Evolutionary conservation across 1,140 invertebrate species (phyloP).

Genomic region (Sarcophaga peregrina): DNA sequence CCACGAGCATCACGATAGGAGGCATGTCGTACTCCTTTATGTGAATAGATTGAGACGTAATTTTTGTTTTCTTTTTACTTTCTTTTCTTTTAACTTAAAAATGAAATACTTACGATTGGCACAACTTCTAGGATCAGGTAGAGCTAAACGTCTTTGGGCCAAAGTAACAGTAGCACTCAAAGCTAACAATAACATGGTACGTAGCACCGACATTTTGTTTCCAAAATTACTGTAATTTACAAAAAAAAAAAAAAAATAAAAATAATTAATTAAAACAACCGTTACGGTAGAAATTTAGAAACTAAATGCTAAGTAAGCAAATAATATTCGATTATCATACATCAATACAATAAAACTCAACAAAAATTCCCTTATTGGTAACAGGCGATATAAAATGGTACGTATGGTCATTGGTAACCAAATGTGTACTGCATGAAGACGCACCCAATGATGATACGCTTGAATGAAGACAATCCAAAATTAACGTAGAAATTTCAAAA

Average conservation of each 20-base stretch:
- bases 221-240: slow-evolving; percentile 32
- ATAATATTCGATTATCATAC: neutral
- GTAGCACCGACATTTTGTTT: slow-evolving; percentile 58
- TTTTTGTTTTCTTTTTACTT: neutral
- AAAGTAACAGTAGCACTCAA: slow-evolving; percentile 75
- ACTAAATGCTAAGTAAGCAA: slow-evolving; percentile 21
- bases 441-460: slow-evolving; percentile 23
- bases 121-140: slow-evolving; percentile 89
- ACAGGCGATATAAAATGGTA: neutral
- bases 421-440: neutral
- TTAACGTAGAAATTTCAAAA: no score
- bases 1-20: slow-evolving; percentile 87
- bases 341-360: neutral
- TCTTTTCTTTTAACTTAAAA: neutral
- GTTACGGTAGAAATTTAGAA: slow-evolving; percentile 18
- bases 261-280: slow-evolving; percentile 33
- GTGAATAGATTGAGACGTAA: neutral
- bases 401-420: slow-evolving; percentile 16
- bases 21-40: slow-evolving; percentile 82
- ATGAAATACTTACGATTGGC: slow-evolving; percentile 78
- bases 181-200: slow-evolving; percentile 71
- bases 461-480: neutral
- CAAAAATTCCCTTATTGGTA: neutral
- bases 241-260: slow-evolving; percentile 41
- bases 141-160: slow-evolving; percentile 84